Evolutionary conservation across 2,113 vertebrate species (phyloP).

Genomic region (Empidonax alnorum): DNA sequence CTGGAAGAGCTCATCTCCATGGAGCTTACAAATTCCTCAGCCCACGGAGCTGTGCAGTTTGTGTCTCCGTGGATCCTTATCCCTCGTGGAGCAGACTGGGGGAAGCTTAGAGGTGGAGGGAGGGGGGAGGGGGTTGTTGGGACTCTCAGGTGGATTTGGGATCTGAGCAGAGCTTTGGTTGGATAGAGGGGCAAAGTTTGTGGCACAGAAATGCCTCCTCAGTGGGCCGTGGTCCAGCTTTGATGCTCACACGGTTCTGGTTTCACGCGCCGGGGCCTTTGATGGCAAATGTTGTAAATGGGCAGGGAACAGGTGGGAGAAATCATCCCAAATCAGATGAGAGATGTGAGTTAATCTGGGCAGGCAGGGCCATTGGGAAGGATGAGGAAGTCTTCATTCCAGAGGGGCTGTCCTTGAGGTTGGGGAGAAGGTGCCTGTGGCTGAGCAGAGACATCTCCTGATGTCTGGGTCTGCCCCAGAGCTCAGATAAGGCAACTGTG

Average conservation of each 20-base stretch:
- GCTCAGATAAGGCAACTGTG: neutral
- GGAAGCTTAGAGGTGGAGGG: neutral
- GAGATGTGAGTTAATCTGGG: neutral
- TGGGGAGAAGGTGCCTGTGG: neutral
- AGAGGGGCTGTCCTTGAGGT: neutral
- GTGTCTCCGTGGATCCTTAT: neutral
- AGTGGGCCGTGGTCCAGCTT: neutral
- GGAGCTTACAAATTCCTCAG: neutral
- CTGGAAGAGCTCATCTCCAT: neutral
- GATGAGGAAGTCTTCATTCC: neutral
- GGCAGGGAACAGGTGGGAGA: slow-evolving; percentile 3
- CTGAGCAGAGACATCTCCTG: neutral
- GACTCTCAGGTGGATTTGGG: neutral
- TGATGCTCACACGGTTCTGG: slow-evolving; percentile 38
- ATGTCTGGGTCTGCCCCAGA: neutral
- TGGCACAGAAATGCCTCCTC: slow-evolving; percentile 24
- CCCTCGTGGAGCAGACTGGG: neutral
- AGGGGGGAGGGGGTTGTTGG: fast-evolving
- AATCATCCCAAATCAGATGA: slow-evolving; percentile 30
- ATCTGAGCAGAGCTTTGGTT: neutral
- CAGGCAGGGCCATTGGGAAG: neutral
- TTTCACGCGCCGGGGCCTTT: slow-evolving; percentile 27
- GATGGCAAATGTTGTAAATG: neutral
- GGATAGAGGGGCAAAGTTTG: neutral
- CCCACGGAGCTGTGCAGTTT: neutral